Conservation (phyloP, 2,888 invertebrate genomes). For the Leucophenga maculata region DNA sequence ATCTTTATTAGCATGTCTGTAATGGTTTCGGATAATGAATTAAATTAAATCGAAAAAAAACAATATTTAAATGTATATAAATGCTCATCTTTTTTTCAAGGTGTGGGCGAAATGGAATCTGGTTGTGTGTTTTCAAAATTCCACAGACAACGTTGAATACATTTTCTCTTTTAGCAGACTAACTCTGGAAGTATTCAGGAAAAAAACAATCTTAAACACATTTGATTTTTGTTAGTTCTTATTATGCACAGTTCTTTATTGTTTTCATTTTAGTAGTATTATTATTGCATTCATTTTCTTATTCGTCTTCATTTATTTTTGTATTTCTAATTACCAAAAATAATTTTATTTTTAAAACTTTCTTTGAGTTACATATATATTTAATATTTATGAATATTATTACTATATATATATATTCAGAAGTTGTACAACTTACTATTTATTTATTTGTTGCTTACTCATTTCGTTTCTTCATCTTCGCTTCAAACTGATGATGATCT, state of each 20-base stretch:
- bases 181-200: neutral
- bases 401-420: constrained; percentile 37
- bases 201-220: neutral
- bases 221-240: constrained; percentile 54
- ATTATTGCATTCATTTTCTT: constrained; percentile 59
- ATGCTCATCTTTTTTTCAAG: constrained; percentile 44
- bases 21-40: constrained; percentile 53
- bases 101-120: neutral
- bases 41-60: constrained; percentile 38
- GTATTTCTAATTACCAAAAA: constrained; percentile 66
- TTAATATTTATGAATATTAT: constrained; percentile 57
- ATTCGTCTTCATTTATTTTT: constrained; percentile 51
- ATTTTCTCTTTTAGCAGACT: constrained; percentile 29
- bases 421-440: constrained; percentile 47
- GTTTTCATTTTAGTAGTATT: constrained; percentile 48
- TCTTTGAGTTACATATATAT: constrained; percentile 41
- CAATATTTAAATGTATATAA: constrained; percentile 65
- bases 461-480: constrained; percentile 27
- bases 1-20: constrained; percentile 59
- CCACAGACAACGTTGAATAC: neutral
- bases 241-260: constrained; percentile 53
- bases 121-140: too few species aligned
- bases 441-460: constrained; percentile 24
- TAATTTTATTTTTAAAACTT: constrained; percentile 64
- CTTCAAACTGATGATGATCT: constrained; percentile 5